A percentile compares a stretch with the other conserved stretches of the same genome.
Conservation (phyloP, 2,888 invertebrate genomes). For the Morinoia aosen region DNA sequence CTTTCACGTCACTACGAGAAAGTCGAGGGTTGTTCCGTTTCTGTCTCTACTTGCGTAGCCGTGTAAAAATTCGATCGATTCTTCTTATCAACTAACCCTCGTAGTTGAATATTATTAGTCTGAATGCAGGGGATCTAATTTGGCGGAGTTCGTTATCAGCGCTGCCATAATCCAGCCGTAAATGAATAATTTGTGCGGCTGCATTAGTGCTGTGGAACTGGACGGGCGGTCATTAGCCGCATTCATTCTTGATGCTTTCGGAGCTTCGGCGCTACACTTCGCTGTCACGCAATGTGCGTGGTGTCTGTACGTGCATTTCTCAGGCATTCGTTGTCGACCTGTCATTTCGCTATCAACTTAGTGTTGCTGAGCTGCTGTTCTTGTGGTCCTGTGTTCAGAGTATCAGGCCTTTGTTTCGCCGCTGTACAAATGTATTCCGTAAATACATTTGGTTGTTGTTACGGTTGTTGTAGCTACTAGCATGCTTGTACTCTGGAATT, state of each 20-base stretch:
- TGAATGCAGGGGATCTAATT: background rate
- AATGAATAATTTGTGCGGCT: constrained; percentile 10
- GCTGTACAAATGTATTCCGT: background rate
- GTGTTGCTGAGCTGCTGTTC: background rate
- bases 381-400: background rate
- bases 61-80: background rate
- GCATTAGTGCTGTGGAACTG: background rate
- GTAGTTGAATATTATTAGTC: background rate
- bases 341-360: background rate
- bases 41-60: too few relatives aligned
- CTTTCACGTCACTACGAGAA: too few relatives aligned
- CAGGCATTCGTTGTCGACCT: background rate
- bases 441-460: too few relatives aligned
- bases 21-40: too few relatives aligned
- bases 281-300: background rate
- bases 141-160: background rate
- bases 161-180: background rate
- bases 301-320: background rate
- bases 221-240: background rate
- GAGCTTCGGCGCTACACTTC: background rate
- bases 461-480: background rate
- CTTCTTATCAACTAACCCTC: background rate
- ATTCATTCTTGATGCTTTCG: background rate
- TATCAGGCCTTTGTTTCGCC: background rate
- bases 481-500: background rate